A percentile compares a stretch with the other conserved stretches of the same genome.
Evolutionary conservation across 2,797 vertebrate species (phyloP).

Genomic region (Prunella strophiata): DNA sequence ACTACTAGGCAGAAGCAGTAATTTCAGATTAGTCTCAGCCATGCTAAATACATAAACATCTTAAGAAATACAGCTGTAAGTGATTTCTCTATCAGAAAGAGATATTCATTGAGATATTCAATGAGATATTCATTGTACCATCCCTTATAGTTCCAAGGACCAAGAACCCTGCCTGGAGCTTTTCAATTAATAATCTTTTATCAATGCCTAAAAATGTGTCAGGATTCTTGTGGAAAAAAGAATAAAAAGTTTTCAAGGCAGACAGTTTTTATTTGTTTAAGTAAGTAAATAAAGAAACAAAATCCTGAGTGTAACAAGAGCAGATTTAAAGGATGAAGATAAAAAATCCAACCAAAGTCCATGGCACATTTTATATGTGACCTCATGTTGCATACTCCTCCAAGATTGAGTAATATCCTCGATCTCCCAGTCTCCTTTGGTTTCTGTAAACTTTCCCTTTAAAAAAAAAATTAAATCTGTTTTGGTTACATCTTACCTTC

Average conservation of each 20-base stretch:
- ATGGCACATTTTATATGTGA: slow-evolving; percentile 5
- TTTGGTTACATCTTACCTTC: slow-evolving; percentile 4
- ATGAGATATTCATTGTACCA: neutral
- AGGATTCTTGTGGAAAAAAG: neutral
- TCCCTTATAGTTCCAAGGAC: neutral
- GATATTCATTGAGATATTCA: neutral
- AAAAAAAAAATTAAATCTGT: neutral
- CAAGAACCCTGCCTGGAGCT: neutral
- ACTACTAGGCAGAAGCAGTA: neutral
- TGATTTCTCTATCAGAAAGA: neutral
- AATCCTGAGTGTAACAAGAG: neutral
- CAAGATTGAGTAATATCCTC: slow-evolving; percentile 20
- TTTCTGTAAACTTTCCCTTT: neutral
- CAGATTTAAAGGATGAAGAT: neutral
- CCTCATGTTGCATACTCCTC: neutral
- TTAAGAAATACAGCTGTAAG: neutral
- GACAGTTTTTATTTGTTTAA: neutral
- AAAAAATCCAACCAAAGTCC: slow-evolving; percentile 3
- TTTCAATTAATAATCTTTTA: neutral
- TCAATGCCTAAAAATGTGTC: neutral
- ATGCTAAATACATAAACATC: neutral
- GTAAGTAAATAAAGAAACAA: neutral
- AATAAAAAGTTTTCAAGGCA: neutral
- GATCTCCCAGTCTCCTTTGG: neutral
- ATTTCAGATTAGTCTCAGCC: neutral